Base-by-base conservation (phyloP, 2,113 vertebrate genomes). In the Corvus moneduloides region DNA sequence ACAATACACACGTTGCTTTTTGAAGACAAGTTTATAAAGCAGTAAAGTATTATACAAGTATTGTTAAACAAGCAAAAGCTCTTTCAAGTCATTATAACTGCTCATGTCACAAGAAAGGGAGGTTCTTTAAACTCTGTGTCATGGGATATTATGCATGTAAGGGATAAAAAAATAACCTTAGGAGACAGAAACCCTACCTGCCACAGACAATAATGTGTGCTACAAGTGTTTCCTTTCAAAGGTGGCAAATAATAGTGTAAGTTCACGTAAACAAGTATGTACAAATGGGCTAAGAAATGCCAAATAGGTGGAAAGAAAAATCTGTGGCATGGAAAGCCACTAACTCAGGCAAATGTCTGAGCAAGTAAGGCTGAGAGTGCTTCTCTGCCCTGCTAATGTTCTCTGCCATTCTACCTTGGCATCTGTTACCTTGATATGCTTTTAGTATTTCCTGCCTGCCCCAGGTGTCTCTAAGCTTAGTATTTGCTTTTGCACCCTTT, bases 21-120 rank as follows among this genome's bases (percentile, higher is more conserved):
- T 86, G 67, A 90, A 89, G 77, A 67, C 49, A 90, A 76, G 73
- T 71, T 84, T 56, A 72, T 89, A 96, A 85, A 87, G 75, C 62
- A 91, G 17, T 59, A 17, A 77, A 55, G 58, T 85, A 76, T 88
- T 91, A 77, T 75, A 62, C 72, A 80, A 74, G 48, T 61, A 72
- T 80, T 20, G 1, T 90, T 81, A 67, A 46, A 76, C 72, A 56
- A 89, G 59, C 35, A 84, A 93, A 93, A 77, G 46, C 52, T 84
- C 59, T 90, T 93, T 75, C 1, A 6, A 71, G 19, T 78, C 16
- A 7, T 86, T 90, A 9, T 54, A 81, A 55, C 56, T 68, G 58
- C 48, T 90, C 21, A 24, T 77, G 92, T 91, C 63, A 75, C 63
- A 49, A 90, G 62, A 83, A 48, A 85, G 39, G 41, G 52, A 86